Conservation (phyloP, 2,113 vertebrate species). For the Scomber scombrus region DNA sequence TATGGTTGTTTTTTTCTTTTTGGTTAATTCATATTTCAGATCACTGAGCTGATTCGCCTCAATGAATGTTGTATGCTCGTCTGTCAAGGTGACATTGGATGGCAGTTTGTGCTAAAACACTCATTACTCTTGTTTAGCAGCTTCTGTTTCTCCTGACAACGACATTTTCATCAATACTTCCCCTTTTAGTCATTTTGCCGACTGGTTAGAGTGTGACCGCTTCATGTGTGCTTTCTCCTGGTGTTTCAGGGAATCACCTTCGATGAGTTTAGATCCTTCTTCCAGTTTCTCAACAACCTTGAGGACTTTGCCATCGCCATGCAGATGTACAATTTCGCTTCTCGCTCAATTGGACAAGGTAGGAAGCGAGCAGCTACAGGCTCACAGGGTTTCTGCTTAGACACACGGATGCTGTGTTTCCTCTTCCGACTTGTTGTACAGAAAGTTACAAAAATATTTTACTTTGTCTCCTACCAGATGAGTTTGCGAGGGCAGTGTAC, state of each 20-base stretch:
- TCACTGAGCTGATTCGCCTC: constrained; percentile 13
- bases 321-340: constrained; percentile 99
- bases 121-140: constrained; percentile 3
- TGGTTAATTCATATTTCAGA: constrained; percentile 6
- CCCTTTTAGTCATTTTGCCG: neutral
- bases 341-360: constrained; percentile 98
- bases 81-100: constrained; percentile 18
- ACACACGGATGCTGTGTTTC: neutral
- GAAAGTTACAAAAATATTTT: neutral
- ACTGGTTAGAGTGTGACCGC: neutral
- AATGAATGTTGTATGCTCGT: constrained; percentile 39
- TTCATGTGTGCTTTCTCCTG: constrained; percentile 12
- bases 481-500: constrained; percentile 97
- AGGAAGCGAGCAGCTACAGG: constrained; percentile 11
- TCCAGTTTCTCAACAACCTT: constrained; percentile 99
- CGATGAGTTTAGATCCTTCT: constrained; percentile 98
- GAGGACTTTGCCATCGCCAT: constrained; percentile 99
- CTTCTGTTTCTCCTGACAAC: neutral
- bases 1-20: neutral
- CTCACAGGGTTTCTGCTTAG: neutral
- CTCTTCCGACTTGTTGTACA: neutral
- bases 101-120: constrained; percentile 10
- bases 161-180: neutral
- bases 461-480: constrained; percentile 85
- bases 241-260: constrained; percentile 95